Evolutionary conservation across 2,797 vertebrate genomes (phyloP), one percentile per base, ranked within the genome.

Genomic region (Sciurus carolinensis): DNA sequence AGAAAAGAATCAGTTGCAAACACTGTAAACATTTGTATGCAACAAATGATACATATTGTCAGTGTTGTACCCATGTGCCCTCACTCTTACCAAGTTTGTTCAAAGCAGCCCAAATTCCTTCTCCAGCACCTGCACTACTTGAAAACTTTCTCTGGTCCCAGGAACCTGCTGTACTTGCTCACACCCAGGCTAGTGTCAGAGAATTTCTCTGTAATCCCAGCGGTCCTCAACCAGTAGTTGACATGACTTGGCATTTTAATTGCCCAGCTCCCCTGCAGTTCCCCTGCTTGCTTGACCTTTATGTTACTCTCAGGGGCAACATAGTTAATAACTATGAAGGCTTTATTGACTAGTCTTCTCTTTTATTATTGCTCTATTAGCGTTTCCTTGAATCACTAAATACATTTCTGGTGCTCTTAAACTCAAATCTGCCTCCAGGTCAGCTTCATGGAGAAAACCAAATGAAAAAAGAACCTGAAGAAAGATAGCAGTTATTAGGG

Each of bases 331-430:
- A 52, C 18, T n/a, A n/a, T n/a, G 24, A 92, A 66, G n/a, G 13
- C 1, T 52, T 79, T 71, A n/a, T 73, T 75, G 30, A 28, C 10
- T 30, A 36, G 12, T 39, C 28, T 92, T 79, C 24, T 71, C 7
- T 88, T 67, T 85, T 47, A 79, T 44, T 44, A 26, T 77, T 71
- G 30, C 15, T 22, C 9, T 90, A 15, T 7, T 71, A 36, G 4
- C 36, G 10, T 87, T 97, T 83, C 26, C 75, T 72, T 64, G 47
- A n/a, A 71, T 82, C 44, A 71, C 2, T 20, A 87, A 94, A 67
- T 36, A n/a, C 87, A 86, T 1, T 24, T 90, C 4, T 66, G 87
- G 6, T 67, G 5, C 24, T 89, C 30, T 39, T 69, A 64, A 73
- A 10, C 15, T 86, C 50, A 80, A 67, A 62, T 79, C 6, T 91